A percentile compares a stretch with the other conserved stretches of the same genome.
phyloP scores from a whole-genome alignment of 2,797 vertebrate species.

The Sebastes trivittatus region DNA sequence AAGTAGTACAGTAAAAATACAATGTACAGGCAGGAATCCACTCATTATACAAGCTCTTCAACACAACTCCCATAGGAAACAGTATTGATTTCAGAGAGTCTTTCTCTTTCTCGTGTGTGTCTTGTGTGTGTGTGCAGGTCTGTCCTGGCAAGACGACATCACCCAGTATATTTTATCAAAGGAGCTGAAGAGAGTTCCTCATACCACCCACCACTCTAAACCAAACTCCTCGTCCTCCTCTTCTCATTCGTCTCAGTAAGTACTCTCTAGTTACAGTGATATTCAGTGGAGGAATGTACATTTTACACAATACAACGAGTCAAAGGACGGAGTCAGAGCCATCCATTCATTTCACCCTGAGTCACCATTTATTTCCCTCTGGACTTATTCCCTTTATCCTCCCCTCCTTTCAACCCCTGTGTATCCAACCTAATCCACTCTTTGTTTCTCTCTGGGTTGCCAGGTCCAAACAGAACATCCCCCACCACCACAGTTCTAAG shows the following conservation, averaged over 20 bases:
- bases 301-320: not conserved
- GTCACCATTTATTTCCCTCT: not conserved
- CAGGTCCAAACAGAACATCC: slow-evolving; percentile 71
- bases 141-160: slow-evolving; percentile 95
- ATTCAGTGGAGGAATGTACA: not conserved
- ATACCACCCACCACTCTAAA: slow-evolving; percentile 68
- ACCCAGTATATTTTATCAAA: slow-evolving; percentile 95
- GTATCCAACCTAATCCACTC: not conserved
- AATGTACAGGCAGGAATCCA: not conserved
- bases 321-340: not conserved
- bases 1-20: not conserved
- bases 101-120: not conserved
- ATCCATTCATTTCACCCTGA: not conserved
- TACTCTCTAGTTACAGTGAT: not conserved
- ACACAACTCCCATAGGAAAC: not conserved
- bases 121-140: slow-evolving; percentile 77
- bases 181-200: slow-evolving; percentile 94
- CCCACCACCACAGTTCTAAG: slow-evolving; percentile 65
- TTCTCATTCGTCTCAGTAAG: slow-evolving; percentile 69
- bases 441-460: slow-evolving; percentile 17
- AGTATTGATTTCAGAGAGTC: not conserved
- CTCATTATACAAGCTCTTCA: not conserved
- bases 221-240: slow-evolving; percentile 60
- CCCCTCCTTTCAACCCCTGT: not conserved
- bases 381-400: not conserved